Base-by-base conservation (phyloP, 2,888 invertebrate genomes). In the Escarpia spicata region DNA sequence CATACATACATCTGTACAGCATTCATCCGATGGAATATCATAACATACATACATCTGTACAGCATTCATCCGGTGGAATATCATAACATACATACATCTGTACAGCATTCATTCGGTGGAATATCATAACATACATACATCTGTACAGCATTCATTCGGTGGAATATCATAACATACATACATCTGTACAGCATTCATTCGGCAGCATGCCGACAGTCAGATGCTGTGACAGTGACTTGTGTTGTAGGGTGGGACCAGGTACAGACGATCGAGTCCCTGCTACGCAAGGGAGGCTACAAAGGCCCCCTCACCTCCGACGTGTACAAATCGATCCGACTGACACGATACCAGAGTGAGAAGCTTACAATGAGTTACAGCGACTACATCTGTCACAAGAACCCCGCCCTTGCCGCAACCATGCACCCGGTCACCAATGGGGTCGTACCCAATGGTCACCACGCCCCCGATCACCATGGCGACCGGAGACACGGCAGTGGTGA, bases 221-320 rank as follows among this genome's bases (percentile, higher is more conserved):
- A 52, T 52, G 37, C 45, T 45, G 8, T 45, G 52, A 52, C 52
- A 52, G 52, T 52, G 52, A 15, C 12, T 9, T 52, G 52, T 52
- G 52, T 52, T 94, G 43, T 97, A 99, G 99, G 99, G 95, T 99
- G 99, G 99, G 98, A 99, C 97, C 98, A 99, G 97, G 97, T 98
- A 94, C 99, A 99, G 97, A 99, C 99, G 44, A 99, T 99, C 96
- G 99, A 99, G 97, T 99, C 99, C 90, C 97, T 99, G 94, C 97
- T 99, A 94, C 98, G 99, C 95, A 99, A 99, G 97, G 99, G 99
- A 94, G 99, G 99, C 92, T 99, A 98, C 97, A 98, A 98, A 96
- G 98, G 99, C 92, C 94, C 95, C 91, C 96, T 96, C 91, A 96
- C 95, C 43, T 94, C 95, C 8, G 96, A 96, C 52, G 94, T 96